Evolutionary conservation across 2,113 vertebrate species (phyloP).

Genomic region (Bungarus multicinctus): DNA sequence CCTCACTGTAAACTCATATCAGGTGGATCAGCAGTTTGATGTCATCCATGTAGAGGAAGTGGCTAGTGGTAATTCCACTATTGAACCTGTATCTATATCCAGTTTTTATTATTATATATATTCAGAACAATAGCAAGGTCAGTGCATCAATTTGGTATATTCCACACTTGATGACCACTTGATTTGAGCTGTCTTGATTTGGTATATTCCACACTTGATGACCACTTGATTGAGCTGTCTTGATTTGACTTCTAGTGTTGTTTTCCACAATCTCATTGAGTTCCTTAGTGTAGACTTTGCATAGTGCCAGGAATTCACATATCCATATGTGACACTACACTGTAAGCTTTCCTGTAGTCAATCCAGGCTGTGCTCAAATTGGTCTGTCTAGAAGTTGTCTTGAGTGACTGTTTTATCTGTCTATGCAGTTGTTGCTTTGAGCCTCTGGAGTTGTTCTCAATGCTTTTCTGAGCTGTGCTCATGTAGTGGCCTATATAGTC

Average conservation of each 20-base stretch:
- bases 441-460: background rate
- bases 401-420: background rate
- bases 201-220: background rate
- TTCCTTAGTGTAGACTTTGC: background rate
- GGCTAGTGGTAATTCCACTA: background rate
- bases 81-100: background rate
- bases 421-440: background rate
- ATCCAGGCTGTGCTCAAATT: background rate
- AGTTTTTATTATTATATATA: background rate
- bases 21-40: background rate
- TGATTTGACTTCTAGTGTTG: background rate
- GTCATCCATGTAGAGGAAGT: background rate
- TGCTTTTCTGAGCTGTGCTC: background rate
- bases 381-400: background rate
- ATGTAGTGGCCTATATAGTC: background rate
- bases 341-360: background rate
- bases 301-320: background rate
- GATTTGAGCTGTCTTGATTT: background rate
- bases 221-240: background rate
- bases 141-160: background rate
- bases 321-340: background rate
- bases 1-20: background rate
- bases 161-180: background rate
- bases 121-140: background rate
- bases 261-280: background rate